These are phyloP conservation scores for Onychomys torridus DNA, from an alignment of 2,797 vertebrate species.

Conservation along the genomic window DNA sequence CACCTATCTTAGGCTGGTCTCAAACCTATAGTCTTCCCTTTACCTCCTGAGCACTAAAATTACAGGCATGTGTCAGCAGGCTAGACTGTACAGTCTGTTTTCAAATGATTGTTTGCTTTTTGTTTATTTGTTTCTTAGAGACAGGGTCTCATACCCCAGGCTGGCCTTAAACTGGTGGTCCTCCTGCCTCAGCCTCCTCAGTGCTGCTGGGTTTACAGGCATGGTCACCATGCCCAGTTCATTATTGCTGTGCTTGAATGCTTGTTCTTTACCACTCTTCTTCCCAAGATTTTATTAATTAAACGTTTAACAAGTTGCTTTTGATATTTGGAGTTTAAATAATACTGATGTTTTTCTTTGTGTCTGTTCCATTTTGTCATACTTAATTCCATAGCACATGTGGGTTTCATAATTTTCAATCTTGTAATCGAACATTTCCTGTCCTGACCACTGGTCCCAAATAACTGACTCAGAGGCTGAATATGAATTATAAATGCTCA, in stretches of 20 bases:
- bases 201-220: neutral
- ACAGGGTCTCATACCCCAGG: neutral
- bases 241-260: neutral
- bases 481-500: too few species aligned
- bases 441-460: too few species aligned
- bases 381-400: neutral
- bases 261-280: neutral
- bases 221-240: neutral
- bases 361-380: neutral
- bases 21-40: neutral
- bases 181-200: neutral
- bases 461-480: too few species aligned
- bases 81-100: neutral
- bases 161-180: neutral
- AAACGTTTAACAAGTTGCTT: neutral
- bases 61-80: neutral
- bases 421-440: too few species aligned
- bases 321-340: neutral
- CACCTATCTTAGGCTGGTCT: neutral
- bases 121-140: neutral
- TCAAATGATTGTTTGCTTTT: neutral
- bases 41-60: neutral
- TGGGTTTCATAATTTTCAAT: neutral
- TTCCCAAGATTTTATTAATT: conserved; percentile 10
- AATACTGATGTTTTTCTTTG: neutral